phyloP scores from a whole-genome alignment of 2,113 vertebrate species.

The Pedetes capensis region DNA sequence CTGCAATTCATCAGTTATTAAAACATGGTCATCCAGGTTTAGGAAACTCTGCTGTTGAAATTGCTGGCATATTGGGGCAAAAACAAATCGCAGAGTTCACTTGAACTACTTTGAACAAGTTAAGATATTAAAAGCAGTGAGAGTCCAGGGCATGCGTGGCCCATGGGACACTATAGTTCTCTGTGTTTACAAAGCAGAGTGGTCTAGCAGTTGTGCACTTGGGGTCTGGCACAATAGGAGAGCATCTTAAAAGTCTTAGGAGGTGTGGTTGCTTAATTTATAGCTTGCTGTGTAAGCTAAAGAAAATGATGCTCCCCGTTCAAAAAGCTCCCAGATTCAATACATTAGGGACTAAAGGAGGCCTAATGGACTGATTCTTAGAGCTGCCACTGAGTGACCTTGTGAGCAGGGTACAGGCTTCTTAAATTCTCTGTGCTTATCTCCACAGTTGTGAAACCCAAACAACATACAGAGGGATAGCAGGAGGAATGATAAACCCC shows the following conservation, averaged over 20 bases:
- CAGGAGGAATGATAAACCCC: not conserved
- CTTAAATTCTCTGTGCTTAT: not conserved
- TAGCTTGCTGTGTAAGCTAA: conserved; percentile 15
- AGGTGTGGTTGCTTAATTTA: conserved; percentile 47
- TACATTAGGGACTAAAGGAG: not conserved
- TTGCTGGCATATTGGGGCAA: too few species aligned
- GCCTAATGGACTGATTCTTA: not conserved
- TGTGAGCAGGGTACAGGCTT: not conserved
- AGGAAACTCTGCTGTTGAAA: not conserved
- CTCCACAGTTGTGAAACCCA: not conserved
- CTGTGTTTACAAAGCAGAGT: not conserved
- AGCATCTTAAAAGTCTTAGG: not conserved
- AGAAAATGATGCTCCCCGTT: not conserved
- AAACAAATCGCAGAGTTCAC: not conserved
- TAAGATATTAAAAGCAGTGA: not conserved
- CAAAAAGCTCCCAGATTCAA: conserved; percentile 41
- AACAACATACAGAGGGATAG: not conserved
- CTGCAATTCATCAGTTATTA: not conserved
- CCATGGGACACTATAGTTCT: not conserved
- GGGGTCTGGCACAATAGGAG: not conserved
- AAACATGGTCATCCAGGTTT: not conserved
- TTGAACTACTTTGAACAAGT: not conserved
- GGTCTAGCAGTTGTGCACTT: not conserved
- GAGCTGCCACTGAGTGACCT: not conserved
- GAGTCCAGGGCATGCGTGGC: not conserved